Evolutionary conservation across 2,888 invertebrate genomes (phyloP), one percentile per base, ranked within the genome.

Genomic region (Selenia dentaria): DNA sequence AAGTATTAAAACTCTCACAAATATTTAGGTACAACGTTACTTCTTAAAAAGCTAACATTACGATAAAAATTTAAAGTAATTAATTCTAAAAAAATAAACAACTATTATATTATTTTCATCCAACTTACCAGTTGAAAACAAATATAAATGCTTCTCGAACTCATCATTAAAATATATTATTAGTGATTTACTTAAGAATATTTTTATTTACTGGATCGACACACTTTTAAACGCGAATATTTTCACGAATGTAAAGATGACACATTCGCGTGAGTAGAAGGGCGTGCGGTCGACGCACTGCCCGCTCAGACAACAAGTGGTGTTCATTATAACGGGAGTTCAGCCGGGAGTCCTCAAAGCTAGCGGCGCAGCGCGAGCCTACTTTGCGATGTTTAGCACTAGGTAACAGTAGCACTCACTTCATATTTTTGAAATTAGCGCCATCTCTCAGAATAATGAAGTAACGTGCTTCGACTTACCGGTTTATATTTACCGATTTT

Each of bases 221-320:
- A 79, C 81, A 83, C 77, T 75, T 78, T 75, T 78, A 74, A 67
- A 79, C 79, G 83, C 84, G 76, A 83, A 76, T 72, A 79, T 75
- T 73, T 60, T 70, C 73, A 67, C 78, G 74, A 81, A 70, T 79
- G 73, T 82, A 74, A 81, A 75, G 77, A 82, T 80, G 73, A 79
- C 74, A 87, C 89, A 89, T 89, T 88, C 86, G 86, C 89, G 80
- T 74, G 67, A 78, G 56, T 74, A 69, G 73, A 80, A 83, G 81
- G 87, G 87, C 88, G 88, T 83, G 84, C 89, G 87, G 82, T 79
- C 86, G 86, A 83, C 87, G 86, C 88, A 89, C 88, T 88, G 86
- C 88, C 88, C 86, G 83, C 73, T 60, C 83, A 86, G 81, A 87
- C 82, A 86, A 85, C 84, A 85, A 86, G 83, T 84, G 82, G 72